Percentiles rank a stretch among this genome's conserved stretches.
These are phyloP conservation scores for Tetramorium alpestre DNA, from an alignment of 1,140 invertebrate species.

Conservation along the genomic window DNA sequence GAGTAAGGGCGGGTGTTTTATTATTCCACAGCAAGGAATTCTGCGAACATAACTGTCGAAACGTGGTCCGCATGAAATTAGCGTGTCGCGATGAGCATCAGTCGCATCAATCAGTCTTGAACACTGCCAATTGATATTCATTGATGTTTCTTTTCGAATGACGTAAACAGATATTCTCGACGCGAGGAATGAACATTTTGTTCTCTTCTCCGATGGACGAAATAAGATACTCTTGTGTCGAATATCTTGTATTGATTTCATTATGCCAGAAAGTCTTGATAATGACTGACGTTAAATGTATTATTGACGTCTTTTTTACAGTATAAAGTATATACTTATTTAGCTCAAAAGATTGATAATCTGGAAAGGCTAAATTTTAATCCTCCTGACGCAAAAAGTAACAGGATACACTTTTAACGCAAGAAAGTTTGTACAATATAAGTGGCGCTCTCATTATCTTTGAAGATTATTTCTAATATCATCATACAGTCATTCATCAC, in stretches of 20 bases:
- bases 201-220: not conserved
- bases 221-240: constrained; percentile 15
- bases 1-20: constrained; percentile 43
- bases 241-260: constrained; percentile 17
- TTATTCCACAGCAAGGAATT: constrained; percentile 53
- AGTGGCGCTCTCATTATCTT: not conserved
- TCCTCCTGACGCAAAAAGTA: not conserved
- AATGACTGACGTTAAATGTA: constrained; percentile 11
- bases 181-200: not conserved
- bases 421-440: not conserved
- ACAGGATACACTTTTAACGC: not conserved
- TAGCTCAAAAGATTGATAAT: not conserved
- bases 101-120: not conserved
- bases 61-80: constrained; percentile 17
- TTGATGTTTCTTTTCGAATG: not conserved
- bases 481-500: not conserved
- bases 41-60: constrained; percentile 19
- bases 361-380: not conserved
- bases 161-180: not conserved
- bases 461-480: not conserved
- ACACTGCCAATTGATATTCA: not conserved
- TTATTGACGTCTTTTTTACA: not conserved
- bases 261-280: not conserved
- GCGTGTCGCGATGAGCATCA: not conserved
- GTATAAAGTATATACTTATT: not conserved